These are phyloP conservation scores for Blastobasis adustella DNA, from an alignment of 2,888 invertebrate genomes.

Conservation along the genomic window DNA sequence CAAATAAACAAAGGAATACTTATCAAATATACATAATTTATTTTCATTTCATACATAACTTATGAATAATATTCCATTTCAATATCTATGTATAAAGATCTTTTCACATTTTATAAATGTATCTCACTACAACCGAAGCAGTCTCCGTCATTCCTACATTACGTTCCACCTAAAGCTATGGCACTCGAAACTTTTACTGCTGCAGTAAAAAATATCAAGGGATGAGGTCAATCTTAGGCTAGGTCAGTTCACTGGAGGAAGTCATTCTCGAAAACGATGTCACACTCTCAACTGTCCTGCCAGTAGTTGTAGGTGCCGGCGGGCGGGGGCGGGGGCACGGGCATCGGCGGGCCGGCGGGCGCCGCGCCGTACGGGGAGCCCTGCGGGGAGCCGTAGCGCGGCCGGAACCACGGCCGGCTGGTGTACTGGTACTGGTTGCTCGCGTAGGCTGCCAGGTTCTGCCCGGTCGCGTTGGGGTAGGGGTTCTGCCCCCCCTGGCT, in stretches of 20 bases:
- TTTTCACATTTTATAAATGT: constrained; percentile 61
- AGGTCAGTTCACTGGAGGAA: constrained; percentile 25
- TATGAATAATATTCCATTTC: no score
- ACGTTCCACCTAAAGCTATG: constrained; percentile 7
- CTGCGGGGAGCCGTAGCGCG: constrained; percentile 60
- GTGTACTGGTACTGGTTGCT: constrained; percentile 61
- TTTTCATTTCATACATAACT: no score
- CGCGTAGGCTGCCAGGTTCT: constrained; percentile 64
- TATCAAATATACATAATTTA: no score
- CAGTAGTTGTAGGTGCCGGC: constrained; percentile 61
- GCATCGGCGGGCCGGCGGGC: constrained; percentile 41
- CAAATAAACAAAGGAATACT: no score
- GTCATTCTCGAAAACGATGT: constrained; percentile 22
- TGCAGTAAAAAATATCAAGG: neutral
- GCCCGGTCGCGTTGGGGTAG: constrained; percentile 64
- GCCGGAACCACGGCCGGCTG: constrained; percentile 61
- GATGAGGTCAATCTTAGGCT: neutral
- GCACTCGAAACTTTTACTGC: neutral
- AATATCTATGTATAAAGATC: constrained; percentile 9
- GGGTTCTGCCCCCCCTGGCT: constrained; percentile 49
- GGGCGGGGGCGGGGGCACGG: constrained; percentile 59
- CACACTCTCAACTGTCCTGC: constrained; percentile 64
- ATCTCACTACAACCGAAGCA: constrained; percentile 30
- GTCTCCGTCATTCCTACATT: constrained; percentile 37
- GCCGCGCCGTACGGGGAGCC: constrained; percentile 54